phyloP scores from a whole-genome alignment of 2,888 invertebrate species.

The Idaea straminata region DNA sequence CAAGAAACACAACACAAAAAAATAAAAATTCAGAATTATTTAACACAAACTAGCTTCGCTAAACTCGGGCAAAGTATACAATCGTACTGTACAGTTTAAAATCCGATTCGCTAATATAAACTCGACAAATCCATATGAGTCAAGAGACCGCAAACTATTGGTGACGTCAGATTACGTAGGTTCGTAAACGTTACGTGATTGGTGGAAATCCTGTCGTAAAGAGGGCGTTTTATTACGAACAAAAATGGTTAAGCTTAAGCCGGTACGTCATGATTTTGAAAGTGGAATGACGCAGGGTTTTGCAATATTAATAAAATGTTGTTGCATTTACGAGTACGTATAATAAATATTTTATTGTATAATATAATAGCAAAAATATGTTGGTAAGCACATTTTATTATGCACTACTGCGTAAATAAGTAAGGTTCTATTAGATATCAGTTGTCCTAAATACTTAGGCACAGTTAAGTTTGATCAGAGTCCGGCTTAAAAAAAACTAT shows the following conservation, averaged over 20 bases:
- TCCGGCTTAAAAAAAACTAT: too few species aligned
- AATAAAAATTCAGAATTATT: conserved; percentile 1
- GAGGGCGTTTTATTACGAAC: conserved; percentile 22
- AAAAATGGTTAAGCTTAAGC: not conserved
- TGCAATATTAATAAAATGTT: not conserved
- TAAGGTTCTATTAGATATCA: too few species aligned
- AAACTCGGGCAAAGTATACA: conserved; percentile 13
- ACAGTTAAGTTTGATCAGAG: too few species aligned
- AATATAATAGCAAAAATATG: not conserved
- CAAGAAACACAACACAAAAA: conserved; percentile 16
- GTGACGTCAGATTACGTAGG: conserved; percentile 33
- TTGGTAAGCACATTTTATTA: too few species aligned
- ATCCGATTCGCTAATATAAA: conserved; percentile 30
- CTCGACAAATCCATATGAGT: conserved; percentile 25
- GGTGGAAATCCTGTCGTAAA: conserved; percentile 20
- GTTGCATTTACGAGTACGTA: not conserved
- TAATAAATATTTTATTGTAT: not conserved
- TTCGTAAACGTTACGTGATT: conserved; percentile 18
- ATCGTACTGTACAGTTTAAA: conserved; percentile 20
- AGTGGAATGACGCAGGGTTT: conserved; percentile 12
- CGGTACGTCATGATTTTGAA: conserved; percentile 20
- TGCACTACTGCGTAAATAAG: too few species aligned
- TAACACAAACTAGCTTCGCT: conserved; percentile 9
- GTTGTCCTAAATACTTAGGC: too few species aligned
- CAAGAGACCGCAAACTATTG: conserved; percentile 22